Evolutionary conservation across 1,140 invertebrate genomes (phyloP), one percentile per base, ranked within the genome.

Genomic region (Paralvinella palmiformis): DNA sequence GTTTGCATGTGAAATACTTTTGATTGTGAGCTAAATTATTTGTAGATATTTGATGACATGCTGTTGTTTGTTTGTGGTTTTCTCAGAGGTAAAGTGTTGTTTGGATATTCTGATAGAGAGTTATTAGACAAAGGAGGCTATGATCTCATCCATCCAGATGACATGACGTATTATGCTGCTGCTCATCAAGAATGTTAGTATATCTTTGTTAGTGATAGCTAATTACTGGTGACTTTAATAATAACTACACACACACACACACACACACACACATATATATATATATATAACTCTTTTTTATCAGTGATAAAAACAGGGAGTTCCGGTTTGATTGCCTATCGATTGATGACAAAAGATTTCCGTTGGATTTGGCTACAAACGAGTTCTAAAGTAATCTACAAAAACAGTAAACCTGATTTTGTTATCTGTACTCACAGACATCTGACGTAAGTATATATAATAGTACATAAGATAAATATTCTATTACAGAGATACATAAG

Each of bases 401-500:
- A 99, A 82, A 98, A 98, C 82, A 97, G 94, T 66, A 99, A 98
- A 82, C 94, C 96, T 1, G 96, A 99, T 79, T 98, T 96, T 80
- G 94, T 99, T 63, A 95, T 98, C 64, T 95, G 92, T 77, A 98
- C 94, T 35, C 96, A 99, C 83, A 86, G 94, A 68, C 94, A 96
- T 55, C 86, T 98, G 4, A 97, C 97, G 96, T 95, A 83, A 88
- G 89, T 84, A 32, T 31, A 32, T 4, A 50, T 15, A 29, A 24
- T 29, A n/a, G 37, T n/a, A 41, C n/a, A 10, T 41, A 10, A 41
- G 10, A 41, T 41, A 41, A 41, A n/a, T 41, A 41, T 10, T 10
- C 10, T 10, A 41, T 10, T n/a, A 41, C 37, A 41, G n/a, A n/a
- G n/a, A n/a, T n/a, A n/a, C n/a, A n/a, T n/a, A n/a, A n/a, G n/a